Evolutionary conservation across 2,113 vertebrate genomes (phyloP), one percentile per base, ranked within the genome.

Genomic region (Procavia capensis): DNA sequence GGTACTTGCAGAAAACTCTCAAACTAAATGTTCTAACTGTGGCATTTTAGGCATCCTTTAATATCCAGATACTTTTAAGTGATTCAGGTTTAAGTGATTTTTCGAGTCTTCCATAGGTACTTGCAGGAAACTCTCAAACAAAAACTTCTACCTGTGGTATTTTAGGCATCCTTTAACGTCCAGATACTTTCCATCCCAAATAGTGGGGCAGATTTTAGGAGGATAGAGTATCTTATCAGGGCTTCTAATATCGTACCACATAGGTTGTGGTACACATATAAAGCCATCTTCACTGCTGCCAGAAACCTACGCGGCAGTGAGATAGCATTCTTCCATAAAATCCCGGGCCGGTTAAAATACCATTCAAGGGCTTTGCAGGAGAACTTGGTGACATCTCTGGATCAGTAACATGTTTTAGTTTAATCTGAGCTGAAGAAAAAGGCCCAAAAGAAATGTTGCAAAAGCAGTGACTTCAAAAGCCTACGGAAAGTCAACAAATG

Each of bases 401-500:
- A 87, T 88, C 79, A 39, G 54, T 31, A 85, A 91, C 70, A 10
- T 70, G 57, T 89, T 74, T 96, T 74, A 92, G 36, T 91, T 54
- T 83, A 83, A 64, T 75, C 57, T 13, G 2, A 36, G 54, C 63
- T 78, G 25, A 94, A 93, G 70, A 72, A 94, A 96, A 95, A 50
- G 4, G 9, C 22, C 6, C 9, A 61, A 88, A 41, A 19, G 43
- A 91, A 78, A 85, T 81, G 82, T 9, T 81, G 6, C 45, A 78
- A 88, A 88, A 80, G 41, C 45, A 79, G 64, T 72, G 39, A 85
- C 34, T 72, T 61, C 43, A 83, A 90, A 90, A 61, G 11, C n/a
- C 39, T 72, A 39, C 39, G 43, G 39, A 96, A 34, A 90, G 76
- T 47, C 72, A 39, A 84, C 27, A 80, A 74, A 90, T 45, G 31